Evolutionary conservation across 2,113 vertebrate genomes (phyloP).

Genomic region (Hydrochoerus hydrochaeris): DNA sequence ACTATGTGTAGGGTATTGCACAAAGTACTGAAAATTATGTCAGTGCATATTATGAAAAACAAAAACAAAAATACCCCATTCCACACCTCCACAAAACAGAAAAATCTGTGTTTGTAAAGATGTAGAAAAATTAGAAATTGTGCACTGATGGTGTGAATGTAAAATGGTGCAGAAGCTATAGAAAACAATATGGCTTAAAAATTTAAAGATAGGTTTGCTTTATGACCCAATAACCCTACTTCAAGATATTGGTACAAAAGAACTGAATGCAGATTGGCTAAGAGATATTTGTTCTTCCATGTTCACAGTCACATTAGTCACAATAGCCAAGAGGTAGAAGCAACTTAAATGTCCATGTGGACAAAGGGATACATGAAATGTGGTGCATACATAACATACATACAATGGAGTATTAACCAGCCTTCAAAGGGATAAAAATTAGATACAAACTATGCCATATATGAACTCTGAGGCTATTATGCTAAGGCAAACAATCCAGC

Average conservation of each 20-base stretch:
- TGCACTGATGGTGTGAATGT: background rate
- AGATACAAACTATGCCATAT: background rate
- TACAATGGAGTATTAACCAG: background rate
- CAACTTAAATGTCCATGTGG: background rate
- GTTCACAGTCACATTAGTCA: constrained; percentile 1
- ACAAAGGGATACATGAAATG: constrained; percentile 32
- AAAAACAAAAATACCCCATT: background rate
- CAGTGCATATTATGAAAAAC: background rate
- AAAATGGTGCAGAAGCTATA: background rate
- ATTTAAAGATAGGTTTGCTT: background rate
- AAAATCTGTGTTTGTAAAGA: background rate
- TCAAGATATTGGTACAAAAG: background rate
- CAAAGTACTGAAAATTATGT: background rate
- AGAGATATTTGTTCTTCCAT: background rate
- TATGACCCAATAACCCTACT: background rate
- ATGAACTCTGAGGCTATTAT: background rate
- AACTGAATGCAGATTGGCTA: background rate
- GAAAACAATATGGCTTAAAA: constrained; percentile 48
- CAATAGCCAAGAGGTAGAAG: background rate
- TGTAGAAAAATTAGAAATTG: background rate
- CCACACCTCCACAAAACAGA: background rate
- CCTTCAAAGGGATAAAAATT: constrained; percentile 23
- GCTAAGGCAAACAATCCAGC: background rate
- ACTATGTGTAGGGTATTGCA: background rate
- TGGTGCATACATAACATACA: background rate